Evolutionary conservation across 1,140 invertebrate genomes (phyloP).

Genomic region (Batillaria attramentaria): DNA sequence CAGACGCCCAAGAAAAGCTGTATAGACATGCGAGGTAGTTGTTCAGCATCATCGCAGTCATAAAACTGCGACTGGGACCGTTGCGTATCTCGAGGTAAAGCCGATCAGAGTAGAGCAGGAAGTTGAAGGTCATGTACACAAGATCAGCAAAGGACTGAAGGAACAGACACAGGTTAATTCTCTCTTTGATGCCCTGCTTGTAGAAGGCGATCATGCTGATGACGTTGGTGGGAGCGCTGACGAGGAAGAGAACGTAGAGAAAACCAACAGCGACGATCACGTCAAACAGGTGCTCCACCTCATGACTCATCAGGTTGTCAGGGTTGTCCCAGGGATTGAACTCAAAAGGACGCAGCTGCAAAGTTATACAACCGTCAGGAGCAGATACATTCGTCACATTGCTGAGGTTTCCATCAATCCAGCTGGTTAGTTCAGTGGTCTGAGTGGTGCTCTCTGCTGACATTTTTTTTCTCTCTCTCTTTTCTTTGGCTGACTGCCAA

Average conservation of each 20-base stretch:
- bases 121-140: neutral
- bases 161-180: neutral
- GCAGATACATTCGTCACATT: too few species aligned
- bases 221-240: neutral
- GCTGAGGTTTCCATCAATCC: too few species aligned
- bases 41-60: neutral
- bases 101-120: neutral
- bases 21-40: neutral
- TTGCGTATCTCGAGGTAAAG: neutral
- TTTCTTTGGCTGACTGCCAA: too few species aligned
- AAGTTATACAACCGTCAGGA: too few species aligned
- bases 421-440: too few species aligned
- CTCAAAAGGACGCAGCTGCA: too few species aligned
- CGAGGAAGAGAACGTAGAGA: neutral
- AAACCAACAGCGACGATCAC: too few species aligned
- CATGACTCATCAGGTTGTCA: neutral
- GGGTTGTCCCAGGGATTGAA: neutral
- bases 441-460: too few species aligned
- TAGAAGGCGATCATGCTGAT: neutral
- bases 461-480: too few species aligned
- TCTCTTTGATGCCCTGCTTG: neutral
- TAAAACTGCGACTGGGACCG: neutral
- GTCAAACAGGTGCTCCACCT: neutral
- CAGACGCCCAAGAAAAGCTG: neutral
- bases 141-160: neutral